These are phyloP conservation scores for Acronicta leporina DNA, from an alignment of 2,888 invertebrate species.

Conservation along the genomic window DNA sequence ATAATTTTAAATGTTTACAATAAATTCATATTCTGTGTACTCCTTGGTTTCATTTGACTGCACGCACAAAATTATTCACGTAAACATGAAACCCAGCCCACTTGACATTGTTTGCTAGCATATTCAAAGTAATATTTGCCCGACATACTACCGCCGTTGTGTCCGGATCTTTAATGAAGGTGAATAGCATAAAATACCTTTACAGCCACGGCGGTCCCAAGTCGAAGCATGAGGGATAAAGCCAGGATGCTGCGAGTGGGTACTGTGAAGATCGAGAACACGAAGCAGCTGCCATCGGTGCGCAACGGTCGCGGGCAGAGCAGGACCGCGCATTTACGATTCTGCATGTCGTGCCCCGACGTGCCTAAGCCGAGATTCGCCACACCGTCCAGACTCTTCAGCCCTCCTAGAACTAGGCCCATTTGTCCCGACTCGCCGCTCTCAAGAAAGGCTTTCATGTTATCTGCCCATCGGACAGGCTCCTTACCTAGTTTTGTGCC, in stretches of 20 bases:
- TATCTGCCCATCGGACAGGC: conserved; percentile 2
- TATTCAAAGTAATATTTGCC: conserved; percentile 17
- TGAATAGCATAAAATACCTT: conserved; percentile 79
- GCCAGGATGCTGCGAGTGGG: conserved; percentile 56
- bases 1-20: conserved; percentile 30
- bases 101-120: neutral
- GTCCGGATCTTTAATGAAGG: conserved; percentile 66
- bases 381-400: conserved; percentile 51
- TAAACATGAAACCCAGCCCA: neutral
- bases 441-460: neutral
- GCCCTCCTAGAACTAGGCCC: conserved; percentile 55
- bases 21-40: conserved; percentile 28
- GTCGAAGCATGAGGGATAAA: conserved; percentile 66
- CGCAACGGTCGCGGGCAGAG: conserved; percentile 38
- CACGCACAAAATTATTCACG: conserved; percentile 18
- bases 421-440: conserved; percentile 24
- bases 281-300: conserved; percentile 56
- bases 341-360: conserved; percentile 69
- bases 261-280: conserved; percentile 59
- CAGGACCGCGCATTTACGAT: conserved; percentile 52
- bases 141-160: conserved; percentile 12
- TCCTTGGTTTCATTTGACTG: conserved; percentile 37
- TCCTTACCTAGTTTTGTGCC: conserved; percentile 10
- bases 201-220: conserved; percentile 75
- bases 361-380: conserved; percentile 42